phyloP scores from a whole-genome alignment of 2,113 vertebrate genomes.

The Bostrychus sinensis region DNA sequence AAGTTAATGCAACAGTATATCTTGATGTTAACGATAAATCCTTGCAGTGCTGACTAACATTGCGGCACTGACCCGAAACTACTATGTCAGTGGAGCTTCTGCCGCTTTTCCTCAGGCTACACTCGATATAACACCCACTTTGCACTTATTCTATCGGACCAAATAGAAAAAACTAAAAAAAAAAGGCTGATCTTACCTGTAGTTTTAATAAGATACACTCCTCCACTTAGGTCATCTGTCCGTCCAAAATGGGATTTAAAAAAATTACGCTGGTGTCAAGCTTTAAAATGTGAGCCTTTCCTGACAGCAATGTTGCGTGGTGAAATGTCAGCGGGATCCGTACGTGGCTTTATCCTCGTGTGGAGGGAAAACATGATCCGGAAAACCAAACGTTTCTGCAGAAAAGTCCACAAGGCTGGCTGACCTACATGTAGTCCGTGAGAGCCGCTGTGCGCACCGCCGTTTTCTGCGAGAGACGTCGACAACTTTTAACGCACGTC shows the following conservation, averaged over 20 bases:
- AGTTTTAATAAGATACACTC: slow-evolving; percentile 16
- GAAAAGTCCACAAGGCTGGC: slow-evolving; percentile 46
- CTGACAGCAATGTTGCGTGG: slow-evolving; percentile 6
- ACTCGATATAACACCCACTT: slow-evolving; percentile 14
- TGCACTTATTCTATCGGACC: background rate
- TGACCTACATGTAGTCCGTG: slow-evolving; percentile 25
- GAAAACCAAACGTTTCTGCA: slow-evolving; percentile 28
- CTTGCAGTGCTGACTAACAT: background rate
- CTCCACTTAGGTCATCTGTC: slow-evolving; percentile 62
- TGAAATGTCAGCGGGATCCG: slow-evolving; percentile 24
- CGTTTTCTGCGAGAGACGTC: slow-evolving; percentile 45
- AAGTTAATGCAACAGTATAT: slow-evolving; percentile 24
- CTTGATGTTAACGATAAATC: background rate
- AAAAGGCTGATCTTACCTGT: slow-evolving; percentile 53
- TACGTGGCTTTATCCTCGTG: background rate
- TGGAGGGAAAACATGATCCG: slow-evolving; percentile 30
- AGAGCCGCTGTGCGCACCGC: slow-evolving; percentile 32
- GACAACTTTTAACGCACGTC: slow-evolving; percentile 63
- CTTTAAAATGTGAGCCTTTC: background rate
- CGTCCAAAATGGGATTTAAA: slow-evolving; percentile 19
- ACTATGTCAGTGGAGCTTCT: slow-evolving; percentile 7
- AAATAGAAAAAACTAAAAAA: no score
- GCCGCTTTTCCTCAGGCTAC: slow-evolving; percentile 36
- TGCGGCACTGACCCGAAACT: background rate
- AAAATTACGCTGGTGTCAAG: slow-evolving; percentile 2